phyloP scores from a whole-genome alignment of 2,113 vertebrate species.

The Phrynosoma blainvillii region DNA sequence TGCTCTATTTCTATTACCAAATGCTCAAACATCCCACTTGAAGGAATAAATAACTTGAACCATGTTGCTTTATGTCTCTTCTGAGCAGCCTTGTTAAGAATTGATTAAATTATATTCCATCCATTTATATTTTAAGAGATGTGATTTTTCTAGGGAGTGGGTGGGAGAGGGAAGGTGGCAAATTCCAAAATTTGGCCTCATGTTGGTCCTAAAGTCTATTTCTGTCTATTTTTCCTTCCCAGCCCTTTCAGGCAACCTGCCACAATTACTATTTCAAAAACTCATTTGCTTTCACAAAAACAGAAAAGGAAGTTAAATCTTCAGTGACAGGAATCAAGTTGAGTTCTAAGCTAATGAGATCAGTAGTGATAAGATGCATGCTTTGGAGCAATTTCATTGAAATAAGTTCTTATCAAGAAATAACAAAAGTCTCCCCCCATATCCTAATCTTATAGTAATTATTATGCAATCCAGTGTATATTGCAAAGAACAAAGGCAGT shows the following conservation, averaged over 20 bases:
- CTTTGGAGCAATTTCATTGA: neutral
- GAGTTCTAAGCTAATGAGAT: neutral
- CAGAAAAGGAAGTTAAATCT: neutral
- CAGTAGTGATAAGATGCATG: neutral
- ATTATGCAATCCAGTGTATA: neutral
- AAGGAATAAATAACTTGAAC: no score
- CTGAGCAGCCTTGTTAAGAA: neutral
- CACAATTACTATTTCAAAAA: neutral
- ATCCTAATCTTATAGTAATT: neutral
- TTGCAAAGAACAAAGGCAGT: neutral
- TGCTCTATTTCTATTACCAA: no score
- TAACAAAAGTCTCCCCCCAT: neutral
- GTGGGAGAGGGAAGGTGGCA: neutral
- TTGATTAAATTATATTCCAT: neutral
- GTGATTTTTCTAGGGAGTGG: neutral
- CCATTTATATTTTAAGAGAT: neutral
- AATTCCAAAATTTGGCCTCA: neutral
- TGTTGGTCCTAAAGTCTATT: no score
- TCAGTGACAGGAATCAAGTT: neutral
- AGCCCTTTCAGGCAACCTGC: neutral
- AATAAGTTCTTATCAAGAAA: conserved; percentile 17
- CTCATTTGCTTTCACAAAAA: neutral
- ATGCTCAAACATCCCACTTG: no score
- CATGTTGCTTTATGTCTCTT: no score
- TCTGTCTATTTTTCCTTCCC: no score